phyloP scores from a whole-genome alignment of 2,113 vertebrate genomes.

The Alligator mississippiensis region DNA sequence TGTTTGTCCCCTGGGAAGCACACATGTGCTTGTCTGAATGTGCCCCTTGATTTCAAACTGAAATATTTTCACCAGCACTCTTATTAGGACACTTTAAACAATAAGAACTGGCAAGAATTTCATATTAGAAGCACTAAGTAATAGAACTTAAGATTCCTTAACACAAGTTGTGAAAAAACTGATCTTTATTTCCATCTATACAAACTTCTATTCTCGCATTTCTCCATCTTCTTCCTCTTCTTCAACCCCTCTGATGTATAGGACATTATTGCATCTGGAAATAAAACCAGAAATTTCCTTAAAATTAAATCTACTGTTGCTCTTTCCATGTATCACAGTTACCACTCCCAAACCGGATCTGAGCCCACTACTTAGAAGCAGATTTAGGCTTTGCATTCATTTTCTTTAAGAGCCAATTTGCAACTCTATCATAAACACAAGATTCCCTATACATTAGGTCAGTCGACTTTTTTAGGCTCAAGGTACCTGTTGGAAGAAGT shows the following conservation, averaged over 20 bases:
- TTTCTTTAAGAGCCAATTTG: too few relatives aligned
- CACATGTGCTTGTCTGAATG: too few relatives aligned
- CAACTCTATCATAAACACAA: neutral
- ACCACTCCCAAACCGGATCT: neutral
- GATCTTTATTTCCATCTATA: conserved; percentile 79
- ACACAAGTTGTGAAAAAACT: conserved; percentile 67
- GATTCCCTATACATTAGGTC: neutral
- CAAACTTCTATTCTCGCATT: conserved; percentile 94
- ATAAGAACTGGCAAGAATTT: neutral
- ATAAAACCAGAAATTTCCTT: conserved; percentile 28
- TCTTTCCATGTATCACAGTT: rapidly evolving
- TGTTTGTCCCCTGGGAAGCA: too few relatives aligned
- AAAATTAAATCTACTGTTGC: neutral
- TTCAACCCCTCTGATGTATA: conserved; percentile 98
- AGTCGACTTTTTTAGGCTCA: too few relatives aligned
- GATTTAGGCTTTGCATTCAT: too few relatives aligned
- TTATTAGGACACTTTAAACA: rapidly evolving
- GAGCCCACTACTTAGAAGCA: neutral
- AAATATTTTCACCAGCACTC: neutral
- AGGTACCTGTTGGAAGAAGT: too few relatives aligned
- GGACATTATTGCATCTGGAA: conserved; percentile 96
- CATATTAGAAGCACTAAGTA: neutral
- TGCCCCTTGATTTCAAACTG: neutral
- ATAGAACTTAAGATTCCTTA: neutral
- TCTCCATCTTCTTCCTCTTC: conserved; percentile 99